phyloP scores from a whole-genome alignment of 1,140 invertebrate genomes.

The Brachionus manjavacas region DNA sequence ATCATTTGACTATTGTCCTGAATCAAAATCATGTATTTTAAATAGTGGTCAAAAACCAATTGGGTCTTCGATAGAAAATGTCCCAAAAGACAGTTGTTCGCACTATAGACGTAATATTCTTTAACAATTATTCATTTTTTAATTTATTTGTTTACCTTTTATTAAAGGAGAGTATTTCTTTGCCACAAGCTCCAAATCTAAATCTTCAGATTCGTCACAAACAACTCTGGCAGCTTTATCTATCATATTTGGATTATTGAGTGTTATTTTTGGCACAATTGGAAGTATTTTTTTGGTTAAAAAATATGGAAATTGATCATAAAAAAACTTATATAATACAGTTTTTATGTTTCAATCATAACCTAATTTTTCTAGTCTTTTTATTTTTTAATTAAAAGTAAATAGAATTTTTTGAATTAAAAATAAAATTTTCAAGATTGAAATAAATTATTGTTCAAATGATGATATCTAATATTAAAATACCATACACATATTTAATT shows the following conservation, averaged over 20 bases:
- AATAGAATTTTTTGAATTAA: too few relatives aligned
- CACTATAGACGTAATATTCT: conserved; percentile 24
- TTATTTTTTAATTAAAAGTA: too few relatives aligned
- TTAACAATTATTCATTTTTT: neutral
- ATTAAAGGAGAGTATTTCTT: conserved; percentile 26
- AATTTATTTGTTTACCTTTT: neutral
- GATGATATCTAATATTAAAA: neutral
- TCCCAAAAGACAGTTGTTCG: neutral
- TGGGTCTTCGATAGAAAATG: neutral
- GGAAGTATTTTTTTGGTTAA: neutral
- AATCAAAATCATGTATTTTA: conserved; percentile 18
- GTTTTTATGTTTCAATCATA: too few relatives aligned
- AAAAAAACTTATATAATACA: too few relatives aligned
- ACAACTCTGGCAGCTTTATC: neutral
- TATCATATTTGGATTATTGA: conserved; percentile 13
- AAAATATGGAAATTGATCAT: neutral
- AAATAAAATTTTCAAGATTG: too few relatives aligned
- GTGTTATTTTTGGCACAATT: neutral
- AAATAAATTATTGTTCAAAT: neutral
- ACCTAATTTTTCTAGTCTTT: too few relatives aligned
- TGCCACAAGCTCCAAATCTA: neutral
- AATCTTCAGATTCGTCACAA: neutral
- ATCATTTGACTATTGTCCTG: conserved; percentile 35
- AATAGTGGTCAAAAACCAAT: conserved; percentile 15
- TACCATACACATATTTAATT: neutral